These are phyloP conservation scores for Galleria mellonella DNA, from an alignment of 1,140 invertebrate genomes.

Conservation along the genomic window DNA sequence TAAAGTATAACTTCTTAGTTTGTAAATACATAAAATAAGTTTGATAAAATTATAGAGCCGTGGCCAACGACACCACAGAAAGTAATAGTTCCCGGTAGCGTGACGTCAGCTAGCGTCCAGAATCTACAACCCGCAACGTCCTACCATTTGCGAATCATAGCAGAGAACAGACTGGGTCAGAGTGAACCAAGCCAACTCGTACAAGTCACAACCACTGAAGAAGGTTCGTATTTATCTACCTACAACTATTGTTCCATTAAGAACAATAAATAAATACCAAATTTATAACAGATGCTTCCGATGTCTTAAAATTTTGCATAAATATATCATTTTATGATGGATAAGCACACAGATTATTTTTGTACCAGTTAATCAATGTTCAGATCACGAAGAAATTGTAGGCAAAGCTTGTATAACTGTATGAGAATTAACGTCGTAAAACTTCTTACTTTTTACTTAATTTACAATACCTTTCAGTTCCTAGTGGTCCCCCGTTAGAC, in stretches of 20 bases:
- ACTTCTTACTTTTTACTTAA: too few species aligned
- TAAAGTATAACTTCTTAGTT: too few species aligned
- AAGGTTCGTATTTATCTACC: slow-evolving; percentile 71
- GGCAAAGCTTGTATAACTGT: too few species aligned
- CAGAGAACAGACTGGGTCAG: slow-evolving; percentile 90
- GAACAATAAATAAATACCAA: slow-evolving; percentile 10
- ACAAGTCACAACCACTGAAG: slow-evolving; percentile 87
- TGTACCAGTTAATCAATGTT: too few species aligned
- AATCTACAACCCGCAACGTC: slow-evolving; percentile 89
- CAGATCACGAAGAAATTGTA: too few species aligned
- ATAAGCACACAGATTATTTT: too few species aligned
- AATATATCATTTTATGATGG: too few species aligned
- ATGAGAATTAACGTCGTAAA: too few species aligned
- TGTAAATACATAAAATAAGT: too few species aligned
- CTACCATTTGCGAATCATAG: slow-evolving; percentile 93
- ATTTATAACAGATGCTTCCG: background rate
- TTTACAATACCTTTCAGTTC: slow-evolving; percentile 75
- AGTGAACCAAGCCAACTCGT: slow-evolving; percentile 91
- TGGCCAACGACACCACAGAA: slow-evolving; percentile 86
- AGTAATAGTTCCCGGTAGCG: slow-evolving; percentile 85
- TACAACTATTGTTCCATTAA: too few species aligned
- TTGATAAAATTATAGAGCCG: slow-evolving; percentile 69
- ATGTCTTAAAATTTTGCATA: too few species aligned
- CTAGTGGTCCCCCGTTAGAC: slow-evolving; percentile 89
- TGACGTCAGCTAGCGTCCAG: slow-evolving; percentile 85